Conservation (phyloP, 2,888 invertebrate genomes). For the Lasioglossum vierecki region DNA sequence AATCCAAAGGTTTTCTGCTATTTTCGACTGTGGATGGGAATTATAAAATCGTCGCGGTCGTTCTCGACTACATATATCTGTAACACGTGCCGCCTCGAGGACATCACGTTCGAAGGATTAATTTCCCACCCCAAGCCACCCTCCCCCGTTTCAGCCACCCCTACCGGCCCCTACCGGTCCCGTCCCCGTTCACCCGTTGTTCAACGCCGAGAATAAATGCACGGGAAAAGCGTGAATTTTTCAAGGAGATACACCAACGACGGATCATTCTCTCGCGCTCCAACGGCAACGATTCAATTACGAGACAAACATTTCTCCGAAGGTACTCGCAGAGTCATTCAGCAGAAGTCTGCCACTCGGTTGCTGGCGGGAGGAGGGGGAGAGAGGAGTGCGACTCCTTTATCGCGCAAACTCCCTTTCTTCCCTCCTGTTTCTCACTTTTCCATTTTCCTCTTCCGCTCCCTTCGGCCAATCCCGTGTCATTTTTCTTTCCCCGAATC, state of each 20-base stretch:
- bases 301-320: slow-evolving; percentile 34
- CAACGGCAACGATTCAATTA: slow-evolving; percentile 59
- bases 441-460: not conserved
- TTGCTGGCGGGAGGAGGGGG: not conserved
- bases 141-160: not conserved
- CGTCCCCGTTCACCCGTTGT: not conserved
- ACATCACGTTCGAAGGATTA: slow-evolving; percentile 44
- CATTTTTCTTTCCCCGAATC: not conserved
- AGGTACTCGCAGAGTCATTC: slow-evolving; percentile 34
- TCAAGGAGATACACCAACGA: slow-evolving; percentile 21
- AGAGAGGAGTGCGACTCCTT: slow-evolving; percentile 4
- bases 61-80: slow-evolving; percentile 17
- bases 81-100: slow-evolving; percentile 49
- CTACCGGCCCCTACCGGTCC: not conserved
- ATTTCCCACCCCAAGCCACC: slow-evolving; percentile 14
- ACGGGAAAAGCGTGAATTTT: slow-evolving; percentile 34
- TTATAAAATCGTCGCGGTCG: slow-evolving; percentile 20
- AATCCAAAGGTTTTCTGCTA: not conserved
- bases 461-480: not conserved
- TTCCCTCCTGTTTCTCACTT: not conserved
- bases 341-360: slow-evolving; percentile 31
- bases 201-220: slow-evolving; percentile 33
- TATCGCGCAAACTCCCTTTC: not conserved
- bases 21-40: slow-evolving; percentile 5
- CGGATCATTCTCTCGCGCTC: not conserved